A percentile compares a stretch with the other conserved stretches of the same genome.
These are phyloP conservation scores for Apis laboriosa DNA, from an alignment of 1,140 invertebrate genomes.

Conservation along the genomic window DNA sequence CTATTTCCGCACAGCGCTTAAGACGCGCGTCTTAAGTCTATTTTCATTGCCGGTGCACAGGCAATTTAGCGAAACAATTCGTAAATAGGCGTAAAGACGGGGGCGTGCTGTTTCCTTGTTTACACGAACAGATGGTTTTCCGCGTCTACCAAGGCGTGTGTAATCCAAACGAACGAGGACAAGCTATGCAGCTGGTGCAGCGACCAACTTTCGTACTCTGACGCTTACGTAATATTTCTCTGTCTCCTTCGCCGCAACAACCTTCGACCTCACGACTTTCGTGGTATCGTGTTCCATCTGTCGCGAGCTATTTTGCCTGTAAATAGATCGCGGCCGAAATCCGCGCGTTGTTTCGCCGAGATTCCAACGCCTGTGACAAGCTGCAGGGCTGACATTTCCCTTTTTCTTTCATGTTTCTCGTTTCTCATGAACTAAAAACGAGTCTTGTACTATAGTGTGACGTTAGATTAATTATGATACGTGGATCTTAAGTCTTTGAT, in stretches of 20 bases:
- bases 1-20: neutral
- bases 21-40: neutral
- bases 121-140: conserved; percentile 23
- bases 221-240: conserved; percentile 50
- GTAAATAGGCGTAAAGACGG: conserved; percentile 28
- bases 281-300: conserved; percentile 40
- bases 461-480: neutral
- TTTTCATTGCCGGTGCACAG: neutral
- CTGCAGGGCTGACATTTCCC: neutral
- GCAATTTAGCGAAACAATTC: conserved; percentile 53
- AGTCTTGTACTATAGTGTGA: neutral
- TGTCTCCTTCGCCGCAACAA: conserved; percentile 29
- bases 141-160: conserved; percentile 10
- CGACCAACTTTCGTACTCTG: conserved; percentile 51
- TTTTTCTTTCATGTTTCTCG: neutral
- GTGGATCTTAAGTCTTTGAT: too few species aligned
- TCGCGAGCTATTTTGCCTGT: conserved; percentile 9
- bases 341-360: neutral
- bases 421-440: neutral
- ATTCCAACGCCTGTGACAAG: neutral
- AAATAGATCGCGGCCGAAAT: conserved; percentile 1
- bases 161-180: conserved; percentile 22
- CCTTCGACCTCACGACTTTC: conserved; percentile 56
- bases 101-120: conserved; percentile 46
- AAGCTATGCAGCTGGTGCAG: conserved; percentile 13